Evolutionary conservation across 2,888 invertebrate species (phyloP), one percentile per base, ranked within the genome.

Genomic region (Scaeva pyrastri): DNA sequence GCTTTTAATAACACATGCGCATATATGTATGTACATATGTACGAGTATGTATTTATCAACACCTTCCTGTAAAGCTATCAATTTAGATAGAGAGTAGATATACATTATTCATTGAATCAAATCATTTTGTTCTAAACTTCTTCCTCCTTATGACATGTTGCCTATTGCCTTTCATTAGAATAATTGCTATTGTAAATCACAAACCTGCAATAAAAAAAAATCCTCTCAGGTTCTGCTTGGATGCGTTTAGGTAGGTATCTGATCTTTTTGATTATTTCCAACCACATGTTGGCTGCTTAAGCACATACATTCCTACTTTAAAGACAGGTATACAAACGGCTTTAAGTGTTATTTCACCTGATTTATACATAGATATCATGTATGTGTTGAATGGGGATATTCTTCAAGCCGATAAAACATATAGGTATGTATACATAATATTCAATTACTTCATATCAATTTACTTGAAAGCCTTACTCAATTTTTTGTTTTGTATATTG

Each of bases 381-480:
- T n/a, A n/a, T n/a, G n/a, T n/a, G n/a, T n/a, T n/a, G 6, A 8
- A 31, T 31, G 8, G 31, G 31, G 8, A 31, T 31, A 58, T 58
- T 12, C 45, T 56, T 55, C 56, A 56, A 60, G 48, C 19, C 60
- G 31, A 50, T 73, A 48, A 36, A 50, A 36, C 41, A 72, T 56
- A 58, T 31, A 45, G 2, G 4, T 36, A 58, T n/a, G n/a, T n/a
- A n/a, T n/a, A n/a, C n/a, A n/a, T n/a, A n/a, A n/a, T 68, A 68
- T 82, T 73, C 60, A 77, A 78, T 73, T 73, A 77, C 66, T 48
- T 45, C 56, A 41, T 58, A 50, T 58, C 48, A 74, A 79, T 50
- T 60, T 60, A 21, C 56, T 56, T 66, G 55, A 79, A 72, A 72
- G 55, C 62, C 31, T 55, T 68, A 16, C 26, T 52, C 31, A 31